phyloP scores from a whole-genome alignment of 2,797 vertebrate genomes.

The Megaceryle alcyon region DNA sequence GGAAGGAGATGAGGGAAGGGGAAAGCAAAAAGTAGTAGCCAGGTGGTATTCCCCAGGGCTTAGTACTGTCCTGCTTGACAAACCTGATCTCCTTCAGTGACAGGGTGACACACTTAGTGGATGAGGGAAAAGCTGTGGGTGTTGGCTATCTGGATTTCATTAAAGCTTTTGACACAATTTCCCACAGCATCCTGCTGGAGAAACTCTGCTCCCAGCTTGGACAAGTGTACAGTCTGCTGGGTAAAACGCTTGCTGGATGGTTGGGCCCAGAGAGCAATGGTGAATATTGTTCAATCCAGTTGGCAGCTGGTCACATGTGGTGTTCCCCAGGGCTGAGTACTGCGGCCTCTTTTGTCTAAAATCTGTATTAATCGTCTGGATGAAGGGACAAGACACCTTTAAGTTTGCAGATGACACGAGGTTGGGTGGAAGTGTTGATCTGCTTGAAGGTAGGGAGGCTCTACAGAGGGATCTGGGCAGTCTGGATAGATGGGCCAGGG shows the following conservation, averaged over 20 bases:
- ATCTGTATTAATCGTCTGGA: neutral
- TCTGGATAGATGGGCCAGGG: neutral
- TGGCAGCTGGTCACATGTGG: neutral
- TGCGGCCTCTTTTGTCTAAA: neutral
- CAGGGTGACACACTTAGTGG: neutral
- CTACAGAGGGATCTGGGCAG: neutral
- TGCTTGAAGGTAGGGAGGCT: neutral
- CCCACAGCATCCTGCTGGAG: neutral
- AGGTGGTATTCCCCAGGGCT: neutral
- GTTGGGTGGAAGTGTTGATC: neutral
- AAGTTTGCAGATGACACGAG: neutral
- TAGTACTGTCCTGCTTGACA: neutral
- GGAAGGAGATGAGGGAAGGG: neutral
- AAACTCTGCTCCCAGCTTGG: neutral
- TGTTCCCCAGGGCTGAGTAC: neutral
- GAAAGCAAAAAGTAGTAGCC: neutral
- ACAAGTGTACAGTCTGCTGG: neutral
- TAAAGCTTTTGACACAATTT: neutral
- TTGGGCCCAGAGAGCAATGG: neutral
- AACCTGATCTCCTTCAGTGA: neutral
- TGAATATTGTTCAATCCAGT: neutral
- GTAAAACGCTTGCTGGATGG: neutral
- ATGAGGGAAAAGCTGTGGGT: neutral
- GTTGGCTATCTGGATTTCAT: neutral
- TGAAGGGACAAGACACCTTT: neutral